A percentile compares a stretch with the other conserved stretches of the same genome.
These are phyloP conservation scores for Leptopilina syphax DNA, from an alignment of 2,888 invertebrate genomes.

Conservation along the genomic window DNA sequence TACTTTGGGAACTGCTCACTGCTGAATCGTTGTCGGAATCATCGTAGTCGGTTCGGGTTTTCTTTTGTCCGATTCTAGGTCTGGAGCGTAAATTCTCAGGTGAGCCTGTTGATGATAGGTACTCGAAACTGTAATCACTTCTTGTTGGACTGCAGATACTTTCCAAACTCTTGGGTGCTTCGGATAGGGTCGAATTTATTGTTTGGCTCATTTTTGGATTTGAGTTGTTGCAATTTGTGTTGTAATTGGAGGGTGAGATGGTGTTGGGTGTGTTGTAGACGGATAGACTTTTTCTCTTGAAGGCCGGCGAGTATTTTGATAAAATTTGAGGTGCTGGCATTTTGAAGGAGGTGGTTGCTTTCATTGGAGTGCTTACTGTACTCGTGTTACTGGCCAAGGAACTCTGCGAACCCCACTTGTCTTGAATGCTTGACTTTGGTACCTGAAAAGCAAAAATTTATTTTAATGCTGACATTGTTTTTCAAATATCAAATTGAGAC, in stretches of 20 bases:
- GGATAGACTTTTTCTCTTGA: slow-evolving; percentile 86
- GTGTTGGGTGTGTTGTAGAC: slow-evolving; percentile 77
- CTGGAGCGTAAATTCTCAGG: slow-evolving; percentile 64
- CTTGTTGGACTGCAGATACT: slow-evolving; percentile 80
- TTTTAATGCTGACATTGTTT: no score
- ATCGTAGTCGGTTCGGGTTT: slow-evolving; percentile 77
- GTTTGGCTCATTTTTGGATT: slow-evolving; percentile 48
- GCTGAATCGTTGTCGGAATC: slow-evolving; percentile 93
- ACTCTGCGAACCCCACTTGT: slow-evolving; percentile 74
- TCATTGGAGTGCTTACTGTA: slow-evolving; percentile 65
- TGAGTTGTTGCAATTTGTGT: slow-evolving; percentile 33
- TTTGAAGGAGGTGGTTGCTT: slow-evolving; percentile 69
- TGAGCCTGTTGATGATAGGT: slow-evolving; percentile 71
- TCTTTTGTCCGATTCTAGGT: slow-evolving; percentile 65
- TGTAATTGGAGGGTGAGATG: slow-evolving; percentile 44
- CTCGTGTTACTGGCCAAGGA: slow-evolving; percentile 71
- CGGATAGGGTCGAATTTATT: slow-evolving; percentile 61
- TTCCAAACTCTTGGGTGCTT: slow-evolving; percentile 80
- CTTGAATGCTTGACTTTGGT: slow-evolving; percentile 69
- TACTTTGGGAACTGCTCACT: slow-evolving; percentile 89
- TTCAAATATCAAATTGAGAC: no score
- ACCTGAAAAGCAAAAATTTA: slow-evolving; percentile 57
- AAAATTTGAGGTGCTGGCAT: slow-evolving; percentile 78
- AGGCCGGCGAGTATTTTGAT: slow-evolving; percentile 90
- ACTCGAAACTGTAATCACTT: slow-evolving; percentile 81